Conservation (phyloP, 2,113 vertebrate species). For the Lethenteron camtschaticum region DNA sequence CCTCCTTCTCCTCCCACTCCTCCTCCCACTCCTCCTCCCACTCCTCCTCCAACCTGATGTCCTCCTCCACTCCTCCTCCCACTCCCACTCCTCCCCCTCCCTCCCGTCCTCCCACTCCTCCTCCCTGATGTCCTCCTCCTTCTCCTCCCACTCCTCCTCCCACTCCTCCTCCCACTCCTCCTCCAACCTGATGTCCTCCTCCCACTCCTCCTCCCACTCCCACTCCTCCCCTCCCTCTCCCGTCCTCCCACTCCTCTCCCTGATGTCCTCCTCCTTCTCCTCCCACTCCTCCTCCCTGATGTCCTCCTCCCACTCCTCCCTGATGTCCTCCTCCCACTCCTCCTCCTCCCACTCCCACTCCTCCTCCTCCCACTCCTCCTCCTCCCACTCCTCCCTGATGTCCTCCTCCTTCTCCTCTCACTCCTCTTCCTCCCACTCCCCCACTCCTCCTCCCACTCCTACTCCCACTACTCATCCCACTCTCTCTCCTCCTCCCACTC, state of each 20-base stretch:
- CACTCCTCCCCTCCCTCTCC: too few species aligned
- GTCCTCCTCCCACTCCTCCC: background rate
- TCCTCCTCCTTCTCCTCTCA: too few species aligned
- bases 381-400: too few species aligned
- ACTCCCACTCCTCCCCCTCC: background rate
- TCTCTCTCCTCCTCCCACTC: too few species aligned
- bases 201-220: background rate
- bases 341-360: background rate
- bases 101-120: background rate
- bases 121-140: background rate
- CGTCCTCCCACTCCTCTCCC: background rate
- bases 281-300: background rate
- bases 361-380: background rate
- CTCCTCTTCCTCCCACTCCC: background rate
- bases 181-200: background rate
- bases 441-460: background rate
- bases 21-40: background rate
- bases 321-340: background rate
- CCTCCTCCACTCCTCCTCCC: background rate
- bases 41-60: background rate
- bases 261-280: too few species aligned
- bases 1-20: too few species aligned
- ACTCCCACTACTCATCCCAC: background rate
- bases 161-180: background rate
- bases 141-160: too few species aligned